These are phyloP conservation scores for Dryobates pubescens DNA, from an alignment of 2,797 vertebrate species.

Conservation along the genomic window DNA sequence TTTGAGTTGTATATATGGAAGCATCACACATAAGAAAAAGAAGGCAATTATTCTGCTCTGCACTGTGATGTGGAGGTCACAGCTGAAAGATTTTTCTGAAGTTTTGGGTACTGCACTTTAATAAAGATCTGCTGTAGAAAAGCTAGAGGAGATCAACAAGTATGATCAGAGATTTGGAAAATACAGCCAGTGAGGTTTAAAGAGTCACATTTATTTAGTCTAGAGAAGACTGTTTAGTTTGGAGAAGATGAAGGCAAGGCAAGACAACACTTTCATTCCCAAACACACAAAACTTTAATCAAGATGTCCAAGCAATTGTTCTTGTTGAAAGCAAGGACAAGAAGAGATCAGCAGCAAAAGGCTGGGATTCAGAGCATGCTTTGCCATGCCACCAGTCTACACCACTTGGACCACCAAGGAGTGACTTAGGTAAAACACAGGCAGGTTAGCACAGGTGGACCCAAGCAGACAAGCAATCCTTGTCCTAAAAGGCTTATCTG, in stretches of 20 bases:
- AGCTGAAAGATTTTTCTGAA: not conserved
- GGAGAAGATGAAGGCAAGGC: not conserved
- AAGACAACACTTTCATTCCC: not conserved
- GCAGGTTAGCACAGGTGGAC: not conserved
- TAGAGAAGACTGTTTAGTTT: constrained; percentile 3
- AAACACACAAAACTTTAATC: not conserved
- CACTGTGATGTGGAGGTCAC: not conserved
- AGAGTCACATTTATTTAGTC: constrained; percentile 43
- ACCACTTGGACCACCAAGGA: not conserved
- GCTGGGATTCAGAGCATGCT: not conserved
- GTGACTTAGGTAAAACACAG: not conserved
- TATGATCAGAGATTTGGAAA: constrained; percentile 11
- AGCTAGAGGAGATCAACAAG: not conserved
- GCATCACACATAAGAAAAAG: not conserved
- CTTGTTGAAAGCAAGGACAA: not conserved
- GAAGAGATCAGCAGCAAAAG: not conserved
- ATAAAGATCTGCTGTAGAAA: not conserved
- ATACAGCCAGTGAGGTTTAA: not conserved
- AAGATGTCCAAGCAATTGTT: not conserved
- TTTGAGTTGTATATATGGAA: not conserved
- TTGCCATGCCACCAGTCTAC: not conserved
- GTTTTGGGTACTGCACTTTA: not conserved
- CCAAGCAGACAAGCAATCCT: not conserved
- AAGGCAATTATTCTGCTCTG: not conserved
- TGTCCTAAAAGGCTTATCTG: not conserved